phyloP scores from a whole-genome alignment of 2,113 vertebrate species.

The Halcyon senegalensis region DNA sequence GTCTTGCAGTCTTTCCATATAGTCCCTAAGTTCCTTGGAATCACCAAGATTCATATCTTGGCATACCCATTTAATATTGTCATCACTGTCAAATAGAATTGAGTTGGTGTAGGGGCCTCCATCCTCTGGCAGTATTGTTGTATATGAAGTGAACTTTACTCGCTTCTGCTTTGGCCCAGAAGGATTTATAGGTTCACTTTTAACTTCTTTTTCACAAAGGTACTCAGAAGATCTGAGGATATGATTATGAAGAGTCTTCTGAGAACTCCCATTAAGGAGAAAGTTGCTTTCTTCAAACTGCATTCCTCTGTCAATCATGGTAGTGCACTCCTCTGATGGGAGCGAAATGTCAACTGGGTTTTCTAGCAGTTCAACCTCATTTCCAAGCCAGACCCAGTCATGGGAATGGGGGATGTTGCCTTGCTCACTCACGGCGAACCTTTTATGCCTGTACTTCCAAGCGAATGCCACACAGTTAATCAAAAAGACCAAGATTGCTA shows the following conservation, averaged over 20 bases:
- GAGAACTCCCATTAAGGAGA: conserved; percentile 88
- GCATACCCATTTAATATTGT: conserved; percentile 97
- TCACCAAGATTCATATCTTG: conserved; percentile 93
- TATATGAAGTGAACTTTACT: conserved; percentile 96
- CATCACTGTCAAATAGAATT: conserved; percentile 89
- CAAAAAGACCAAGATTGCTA: conserved; percentile 96
- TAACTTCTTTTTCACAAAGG: conserved; percentile 85
- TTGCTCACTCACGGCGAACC: conserved; percentile 89
- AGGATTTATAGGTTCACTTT: conserved; percentile 82
- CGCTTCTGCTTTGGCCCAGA: conserved; percentile 89
- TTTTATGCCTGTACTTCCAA: conserved; percentile 95
- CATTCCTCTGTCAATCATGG: conserved; percentile 87
- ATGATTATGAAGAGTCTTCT: conserved; percentile 86
- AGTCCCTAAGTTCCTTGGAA: conserved; percentile 91
- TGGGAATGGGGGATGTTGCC: conserved; percentile 95
- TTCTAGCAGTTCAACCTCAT: conserved; percentile 90
- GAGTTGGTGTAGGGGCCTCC: conserved; percentile 90
- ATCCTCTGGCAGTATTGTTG: conserved; percentile 92
- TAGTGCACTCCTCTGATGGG: conserved; percentile 86
- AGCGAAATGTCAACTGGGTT: conserved; percentile 83
- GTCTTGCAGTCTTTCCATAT: conserved; percentile 98
- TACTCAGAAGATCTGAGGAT: conserved; percentile 86
- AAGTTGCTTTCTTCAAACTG: conserved; percentile 93
- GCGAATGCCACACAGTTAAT: conserved; percentile 98
- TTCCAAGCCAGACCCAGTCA: conserved; percentile 97